Base-by-base conservation (phyloP, 2,797 vertebrate species). In the Pangasius macronema region DNA sequence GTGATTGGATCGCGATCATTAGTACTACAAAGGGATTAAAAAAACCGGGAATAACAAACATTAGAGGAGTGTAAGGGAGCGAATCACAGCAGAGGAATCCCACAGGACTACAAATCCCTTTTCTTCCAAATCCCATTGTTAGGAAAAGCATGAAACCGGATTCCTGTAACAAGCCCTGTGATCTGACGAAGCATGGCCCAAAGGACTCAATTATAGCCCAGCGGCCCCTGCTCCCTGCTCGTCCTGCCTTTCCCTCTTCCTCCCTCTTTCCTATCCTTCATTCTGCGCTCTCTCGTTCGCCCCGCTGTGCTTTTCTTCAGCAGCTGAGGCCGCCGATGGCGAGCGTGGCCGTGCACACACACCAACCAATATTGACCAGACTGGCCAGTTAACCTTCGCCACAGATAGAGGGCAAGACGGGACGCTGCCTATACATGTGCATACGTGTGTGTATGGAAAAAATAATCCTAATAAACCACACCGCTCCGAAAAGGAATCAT, bases 181-280 rank as follows among this genome's bases (percentile, higher is more conserved):
- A 96, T 96, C 95, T 95, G 94, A 92, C 90, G 88, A 94, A 93
- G 90, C 90, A 87, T 53, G 90, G 91, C 96, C 95, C 96, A 95
- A 93, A 96, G 96, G 95, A 96, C 94, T 95, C 94, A 96, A 96
- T 96, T 96, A 96, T 94, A 95, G 92, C 93, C 95, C 93, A 93
- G 93, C 93, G 87, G 91, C 91, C 93, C 90, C 94, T 91, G 91
- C 92, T 93, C 90, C 93, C 91, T 92, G 90, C 93, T 93, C 92
- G 79, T 91, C 92, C 92, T 94, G 75, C 61, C 61, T 76, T 63
- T 77, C 82, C 77, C 57, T 82, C 87, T 87, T 92, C 85, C 84
- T 16, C 80, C 93, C 91, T 89, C 24, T 87, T 20, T 77, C 27
- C 75, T 89, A 83, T 88, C 87, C 89, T 87, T 59, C 77, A 42